Evolutionary conservation across 2,113 vertebrate genomes (phyloP).

Genomic region (Patagioenas fasciata): DNA sequence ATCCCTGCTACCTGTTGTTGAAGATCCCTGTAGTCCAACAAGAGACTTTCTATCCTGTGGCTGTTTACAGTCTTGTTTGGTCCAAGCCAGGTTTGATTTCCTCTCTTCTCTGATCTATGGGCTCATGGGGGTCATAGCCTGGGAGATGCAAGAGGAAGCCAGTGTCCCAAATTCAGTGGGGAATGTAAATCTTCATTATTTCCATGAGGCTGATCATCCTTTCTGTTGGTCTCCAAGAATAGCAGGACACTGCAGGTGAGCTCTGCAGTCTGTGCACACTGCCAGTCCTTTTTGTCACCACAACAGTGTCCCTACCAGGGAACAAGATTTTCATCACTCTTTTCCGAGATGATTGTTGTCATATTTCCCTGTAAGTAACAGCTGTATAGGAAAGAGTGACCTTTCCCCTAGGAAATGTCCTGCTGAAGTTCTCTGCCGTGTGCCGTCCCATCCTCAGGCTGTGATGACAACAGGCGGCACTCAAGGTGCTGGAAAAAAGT

Average conservation of each 20-base stretch:
- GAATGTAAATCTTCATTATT: background rate
- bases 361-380: background rate
- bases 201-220: background rate
- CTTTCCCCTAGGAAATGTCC: background rate
- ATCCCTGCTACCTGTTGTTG: background rate
- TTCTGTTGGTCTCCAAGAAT: background rate
- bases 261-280: background rate
- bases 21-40: background rate
- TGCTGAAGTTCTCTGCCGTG: background rate
- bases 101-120: background rate
- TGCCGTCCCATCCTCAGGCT: background rate
- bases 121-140: background rate
- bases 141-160: background rate
- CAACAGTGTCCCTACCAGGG: background rate
- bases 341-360: background rate
- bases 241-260: background rate
- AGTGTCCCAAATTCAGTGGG: background rate
- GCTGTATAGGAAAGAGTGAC: background rate
- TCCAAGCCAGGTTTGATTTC: background rate
- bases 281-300: background rate
- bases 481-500: background rate
- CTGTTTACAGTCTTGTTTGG: background rate
- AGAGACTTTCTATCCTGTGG: background rate
- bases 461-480: background rate
- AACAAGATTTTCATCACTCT: background rate